Conservation (phyloP, 2,113 vertebrate genomes). For the Blennius ocellaris region DNA sequence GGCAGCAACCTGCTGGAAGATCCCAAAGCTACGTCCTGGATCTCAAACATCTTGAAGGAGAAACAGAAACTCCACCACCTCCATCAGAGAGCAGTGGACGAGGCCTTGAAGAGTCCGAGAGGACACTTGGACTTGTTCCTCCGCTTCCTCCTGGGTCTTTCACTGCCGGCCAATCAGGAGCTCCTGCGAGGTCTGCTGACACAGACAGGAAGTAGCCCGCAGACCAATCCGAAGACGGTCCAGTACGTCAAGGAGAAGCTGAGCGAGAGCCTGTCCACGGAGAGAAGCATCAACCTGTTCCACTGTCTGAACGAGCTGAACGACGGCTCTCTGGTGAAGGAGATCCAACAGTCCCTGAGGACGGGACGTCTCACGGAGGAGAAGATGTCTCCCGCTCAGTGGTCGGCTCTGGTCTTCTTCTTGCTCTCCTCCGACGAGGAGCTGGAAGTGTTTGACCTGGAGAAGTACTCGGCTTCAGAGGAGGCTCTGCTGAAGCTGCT, state of each 20-base stretch:
- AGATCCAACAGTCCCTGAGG: slow-evolving; percentile 10
- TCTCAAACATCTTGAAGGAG: not conserved
- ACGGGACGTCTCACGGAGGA: slow-evolving; percentile 1
- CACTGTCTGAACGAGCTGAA: slow-evolving; percentile 47
- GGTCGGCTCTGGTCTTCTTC: slow-evolving; percentile 45
- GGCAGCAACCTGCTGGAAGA: slow-evolving; percentile 35
- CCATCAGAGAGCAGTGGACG: slow-evolving; percentile 23
- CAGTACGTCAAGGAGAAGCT: slow-evolving; percentile 44
- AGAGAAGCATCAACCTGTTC: slow-evolving; percentile 53
- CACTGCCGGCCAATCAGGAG: slow-evolving; percentile 17
- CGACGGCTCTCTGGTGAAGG: accelerated
- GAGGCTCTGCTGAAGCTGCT: slow-evolving; percentile 33
- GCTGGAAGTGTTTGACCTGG: slow-evolving; percentile 13
- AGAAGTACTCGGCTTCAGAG: slow-evolving; percentile 27
- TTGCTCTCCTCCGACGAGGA: slow-evolving; percentile 27
- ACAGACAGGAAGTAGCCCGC: not conserved
- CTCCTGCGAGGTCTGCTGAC: slow-evolving; percentile 19
- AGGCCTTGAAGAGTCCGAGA: slow-evolving; percentile 36
- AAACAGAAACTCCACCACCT: accelerated
- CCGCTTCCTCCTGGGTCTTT: slow-evolving; percentile 45
- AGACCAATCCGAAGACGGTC: not conserved
- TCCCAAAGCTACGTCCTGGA: not conserved
- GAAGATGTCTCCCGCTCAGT: slow-evolving; percentile 21
- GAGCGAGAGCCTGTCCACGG: not conserved
- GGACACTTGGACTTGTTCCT: slow-evolving; percentile 54